These are phyloP conservation scores for Styela plicata DNA, from an alignment of 23 tunicate genomes.

Conservation along the genomic window DNA sequence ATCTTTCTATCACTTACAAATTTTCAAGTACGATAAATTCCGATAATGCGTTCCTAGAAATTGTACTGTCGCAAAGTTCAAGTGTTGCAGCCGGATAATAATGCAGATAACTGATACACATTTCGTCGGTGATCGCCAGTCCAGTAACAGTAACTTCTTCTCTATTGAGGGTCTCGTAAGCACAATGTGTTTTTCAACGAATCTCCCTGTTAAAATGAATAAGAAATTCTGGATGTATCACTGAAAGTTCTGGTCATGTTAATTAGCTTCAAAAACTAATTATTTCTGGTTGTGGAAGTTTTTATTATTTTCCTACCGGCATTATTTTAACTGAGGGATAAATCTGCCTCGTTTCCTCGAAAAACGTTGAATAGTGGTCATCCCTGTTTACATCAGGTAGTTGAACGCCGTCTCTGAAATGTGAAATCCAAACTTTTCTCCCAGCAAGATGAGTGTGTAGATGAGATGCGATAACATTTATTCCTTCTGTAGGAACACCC, in stretches of 20 bases:
- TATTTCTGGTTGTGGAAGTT: too few relatives aligned
- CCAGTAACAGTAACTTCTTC: constrained; percentile 57
- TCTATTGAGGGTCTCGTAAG: constrained; percentile 41
- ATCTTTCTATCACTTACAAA: too few relatives aligned
- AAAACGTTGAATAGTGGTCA: constrained; percentile 76
- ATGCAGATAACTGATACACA: constrained; percentile 77
- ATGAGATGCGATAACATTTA: constrained; percentile 50
- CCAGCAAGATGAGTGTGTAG: constrained; percentile 74
- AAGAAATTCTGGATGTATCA: too few relatives aligned
- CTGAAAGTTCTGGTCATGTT: too few relatives aligned
- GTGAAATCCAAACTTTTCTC: constrained; percentile 39
- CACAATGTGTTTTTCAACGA: constrained; percentile 39
- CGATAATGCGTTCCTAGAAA: constrained; percentile 32
- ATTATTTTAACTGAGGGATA: constrained; percentile 31
- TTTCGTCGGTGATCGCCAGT: constrained; percentile 56
- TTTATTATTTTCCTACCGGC: constrained; percentile 51
- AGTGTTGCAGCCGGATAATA: constrained; percentile 66
- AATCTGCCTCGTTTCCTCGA: constrained; percentile 46
- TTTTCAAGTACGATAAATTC: constrained; percentile 23
- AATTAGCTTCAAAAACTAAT: too few relatives aligned
- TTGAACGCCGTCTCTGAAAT: constrained; percentile 14
- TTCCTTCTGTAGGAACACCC: constrained; percentile 70
- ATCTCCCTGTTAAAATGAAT: too few relatives aligned
- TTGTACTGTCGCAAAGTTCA: constrained; percentile 84
- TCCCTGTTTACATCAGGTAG: constrained; percentile 47